These are phyloP conservation scores for Chaunax sp. DNA, from an alignment of 2,797 vertebrate genomes.

Conservation along the genomic window DNA sequence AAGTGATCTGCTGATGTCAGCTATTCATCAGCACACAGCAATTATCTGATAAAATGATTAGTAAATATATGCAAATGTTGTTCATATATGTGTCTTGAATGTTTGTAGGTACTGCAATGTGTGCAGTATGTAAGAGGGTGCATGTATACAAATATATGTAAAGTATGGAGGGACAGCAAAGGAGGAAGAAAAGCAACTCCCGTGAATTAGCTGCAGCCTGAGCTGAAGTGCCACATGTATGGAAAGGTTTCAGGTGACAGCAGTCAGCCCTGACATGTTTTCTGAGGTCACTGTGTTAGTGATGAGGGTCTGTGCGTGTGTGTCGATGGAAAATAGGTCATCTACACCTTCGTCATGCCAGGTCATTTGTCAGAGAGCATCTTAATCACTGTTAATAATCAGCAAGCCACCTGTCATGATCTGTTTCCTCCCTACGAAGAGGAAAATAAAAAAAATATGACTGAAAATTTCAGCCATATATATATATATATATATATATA, in stretches of 20 bases:
- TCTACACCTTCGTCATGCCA: conserved; percentile 31
- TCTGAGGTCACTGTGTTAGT: conserved; percentile 47
- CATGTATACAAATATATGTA: background rate
- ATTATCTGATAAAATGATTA: conserved; percentile 31
- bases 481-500: no score
- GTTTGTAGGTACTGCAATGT: background rate
- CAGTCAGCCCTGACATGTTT: conserved; percentile 48
- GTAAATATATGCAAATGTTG: conserved; percentile 21
- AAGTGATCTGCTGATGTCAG: conserved; percentile 7
- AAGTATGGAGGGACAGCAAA: background rate
- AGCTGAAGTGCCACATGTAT: conserved; percentile 64
- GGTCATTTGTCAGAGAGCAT: conserved; percentile 35
- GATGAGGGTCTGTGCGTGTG: conserved; percentile 23
- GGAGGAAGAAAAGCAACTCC: background rate
- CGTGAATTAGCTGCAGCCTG: conserved; percentile 45
- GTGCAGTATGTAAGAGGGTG: background rate
- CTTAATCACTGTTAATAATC: conserved; percentile 21
- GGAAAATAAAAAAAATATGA: no score
- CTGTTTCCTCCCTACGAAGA: conserved; percentile 3
- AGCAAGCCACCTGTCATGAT: conserved; percentile 23
- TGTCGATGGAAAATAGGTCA: conserved; percentile 17
- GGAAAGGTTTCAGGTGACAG: conserved; percentile 51
- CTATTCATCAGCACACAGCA: conserved; percentile 25
- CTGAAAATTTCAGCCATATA: background rate
- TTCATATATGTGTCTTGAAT: conserved; percentile 6